phyloP scores from a whole-genome alignment of 1,140 invertebrate species.

The Kradibia gibbosae region DNA sequence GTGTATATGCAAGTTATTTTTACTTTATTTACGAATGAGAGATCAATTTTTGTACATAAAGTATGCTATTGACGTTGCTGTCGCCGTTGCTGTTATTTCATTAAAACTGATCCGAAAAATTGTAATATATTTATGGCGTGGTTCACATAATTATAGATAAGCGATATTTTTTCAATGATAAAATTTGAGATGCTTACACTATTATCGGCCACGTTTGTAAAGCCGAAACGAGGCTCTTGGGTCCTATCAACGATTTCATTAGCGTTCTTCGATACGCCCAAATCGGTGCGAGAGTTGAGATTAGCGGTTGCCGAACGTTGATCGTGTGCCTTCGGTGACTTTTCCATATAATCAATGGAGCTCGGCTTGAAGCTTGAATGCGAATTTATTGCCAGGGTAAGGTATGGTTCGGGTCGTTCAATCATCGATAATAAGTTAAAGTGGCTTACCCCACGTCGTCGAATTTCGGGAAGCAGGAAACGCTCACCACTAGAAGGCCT shows the following conservation, averaged over 20 bases:
- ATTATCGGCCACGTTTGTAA: conserved; percentile 62
- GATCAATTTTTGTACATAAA: no score
- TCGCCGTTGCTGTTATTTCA: neutral
- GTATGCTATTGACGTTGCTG: no score
- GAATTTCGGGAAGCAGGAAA: conserved; percentile 63
- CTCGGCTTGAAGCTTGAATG: conserved; percentile 67
- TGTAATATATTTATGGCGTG: neutral
- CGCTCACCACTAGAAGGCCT: conserved; percentile 41
- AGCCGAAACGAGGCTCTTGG: conserved; percentile 69
- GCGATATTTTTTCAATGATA: conserved; percentile 10
- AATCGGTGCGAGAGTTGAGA: conserved; percentile 43
- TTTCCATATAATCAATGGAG: conserved; percentile 64
- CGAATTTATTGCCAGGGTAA: no score
- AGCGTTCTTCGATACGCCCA: conserved; percentile 7
- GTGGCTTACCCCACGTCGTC: conserved; percentile 64
- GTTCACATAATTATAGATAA: conserved; percentile 5
- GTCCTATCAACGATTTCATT: conserved; percentile 60
- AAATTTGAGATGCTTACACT: conserved; percentile 45
- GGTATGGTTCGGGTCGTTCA: neutral
- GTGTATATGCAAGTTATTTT: no score
- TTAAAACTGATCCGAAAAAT: conserved; percentile 1
- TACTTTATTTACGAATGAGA: no score
- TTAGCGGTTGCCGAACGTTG: conserved; percentile 64
- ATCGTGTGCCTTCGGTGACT: conserved; percentile 62
- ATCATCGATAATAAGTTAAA: neutral